Conservation (phyloP, 2,888 invertebrate species). For the Heliconius erato region DNA sequence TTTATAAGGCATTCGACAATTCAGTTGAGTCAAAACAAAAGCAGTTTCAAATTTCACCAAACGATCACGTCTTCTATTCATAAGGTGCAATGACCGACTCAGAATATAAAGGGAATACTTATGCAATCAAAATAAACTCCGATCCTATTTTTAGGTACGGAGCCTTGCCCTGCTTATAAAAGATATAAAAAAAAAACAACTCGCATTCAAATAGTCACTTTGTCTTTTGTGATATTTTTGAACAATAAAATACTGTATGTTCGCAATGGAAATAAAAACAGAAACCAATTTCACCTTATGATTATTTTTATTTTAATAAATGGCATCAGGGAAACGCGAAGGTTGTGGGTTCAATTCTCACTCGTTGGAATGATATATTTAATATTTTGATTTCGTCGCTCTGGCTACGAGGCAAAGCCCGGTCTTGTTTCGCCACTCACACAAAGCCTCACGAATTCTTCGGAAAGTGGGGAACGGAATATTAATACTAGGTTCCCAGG, state of each 20-base stretch:
- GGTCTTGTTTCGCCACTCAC: no score
- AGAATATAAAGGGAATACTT: constrained; percentile 53
- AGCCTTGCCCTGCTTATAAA: constrained; percentile 42
- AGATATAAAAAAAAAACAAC: constrained; percentile 36
- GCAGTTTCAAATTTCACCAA: constrained; percentile 51
- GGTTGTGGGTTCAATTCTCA: no score
- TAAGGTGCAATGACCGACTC: constrained; percentile 54
- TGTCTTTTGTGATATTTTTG: constrained; percentile 11
- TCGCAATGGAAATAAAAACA: not conserved
- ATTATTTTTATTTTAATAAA: not conserved
- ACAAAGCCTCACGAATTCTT: no score
- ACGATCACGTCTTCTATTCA: constrained; percentile 56
- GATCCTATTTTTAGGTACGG: constrained; percentile 46
- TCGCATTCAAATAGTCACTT: constrained; percentile 3
- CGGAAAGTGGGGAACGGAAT: no score
- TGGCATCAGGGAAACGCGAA: no score
- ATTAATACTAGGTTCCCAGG: no score
- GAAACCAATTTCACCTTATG: not conserved
- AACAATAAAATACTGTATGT: not conserved
- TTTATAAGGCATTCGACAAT: constrained; percentile 17
- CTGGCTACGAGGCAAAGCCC: no score
- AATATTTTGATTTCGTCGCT: no score
- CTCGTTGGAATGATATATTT: no score
- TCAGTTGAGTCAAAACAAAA: constrained; percentile 39
- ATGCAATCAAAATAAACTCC: constrained; percentile 55